Conservation (phyloP, 1,140 invertebrate species). For the Neodiprion virginianus region DNA sequence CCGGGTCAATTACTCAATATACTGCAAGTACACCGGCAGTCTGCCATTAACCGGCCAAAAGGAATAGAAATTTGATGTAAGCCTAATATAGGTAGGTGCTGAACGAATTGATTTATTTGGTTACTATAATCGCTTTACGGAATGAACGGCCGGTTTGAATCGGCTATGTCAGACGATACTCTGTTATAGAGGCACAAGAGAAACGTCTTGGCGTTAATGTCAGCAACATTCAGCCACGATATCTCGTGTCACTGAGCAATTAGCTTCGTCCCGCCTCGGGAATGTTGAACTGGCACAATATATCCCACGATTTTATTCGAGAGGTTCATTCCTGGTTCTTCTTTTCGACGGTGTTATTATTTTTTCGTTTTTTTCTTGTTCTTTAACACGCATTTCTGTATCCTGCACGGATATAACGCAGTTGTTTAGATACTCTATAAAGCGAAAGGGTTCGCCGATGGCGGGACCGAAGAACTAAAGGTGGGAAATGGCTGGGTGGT, state of each 20-base stretch:
- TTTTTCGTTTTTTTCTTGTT: background rate
- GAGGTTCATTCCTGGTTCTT: background rate
- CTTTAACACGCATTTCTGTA: background rate
- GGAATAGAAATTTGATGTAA: too few species aligned
- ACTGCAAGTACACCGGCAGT: too few species aligned
- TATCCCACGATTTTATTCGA: background rate
- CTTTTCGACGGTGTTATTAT: background rate
- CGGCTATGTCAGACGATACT: background rate
- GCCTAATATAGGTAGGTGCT: too few species aligned
- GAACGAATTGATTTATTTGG: conserved; percentile 1
- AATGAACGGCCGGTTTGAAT: background rate
- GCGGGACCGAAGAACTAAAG: background rate
- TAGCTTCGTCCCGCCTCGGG: background rate
- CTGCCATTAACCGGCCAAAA: too few species aligned
- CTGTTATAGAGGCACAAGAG: background rate
- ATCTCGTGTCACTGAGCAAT: background rate
- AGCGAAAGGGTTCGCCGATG: background rate
- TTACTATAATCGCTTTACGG: conserved; percentile 4
- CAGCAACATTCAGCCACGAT: background rate
- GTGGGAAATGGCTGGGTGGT: background rate
- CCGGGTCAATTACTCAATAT: background rate
- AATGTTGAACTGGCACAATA: background rate
- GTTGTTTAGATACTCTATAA: background rate
- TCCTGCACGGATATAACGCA: background rate
- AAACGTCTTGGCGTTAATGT: background rate